A percentile compares a stretch with the other conserved stretches of the same genome.
These are phyloP conservation scores for Drosophila colorata DNA, from an alignment of 2,888 invertebrate species.

Conservation along the genomic window DNA sequence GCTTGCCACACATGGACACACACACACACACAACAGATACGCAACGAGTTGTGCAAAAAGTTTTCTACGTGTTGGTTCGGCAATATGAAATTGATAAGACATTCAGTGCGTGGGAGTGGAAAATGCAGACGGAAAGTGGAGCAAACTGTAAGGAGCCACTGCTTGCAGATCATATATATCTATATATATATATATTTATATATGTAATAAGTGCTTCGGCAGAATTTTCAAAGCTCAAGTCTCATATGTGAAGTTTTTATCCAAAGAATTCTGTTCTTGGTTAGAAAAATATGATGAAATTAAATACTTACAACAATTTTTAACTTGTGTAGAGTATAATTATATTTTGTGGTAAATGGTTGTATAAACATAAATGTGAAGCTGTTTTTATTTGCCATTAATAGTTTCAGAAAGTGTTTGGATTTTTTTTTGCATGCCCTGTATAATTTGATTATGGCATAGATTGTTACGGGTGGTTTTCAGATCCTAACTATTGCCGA, in stretches of 20 bases:
- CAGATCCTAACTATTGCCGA: constrained; percentile 5
- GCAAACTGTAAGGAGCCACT: constrained; percentile 4
- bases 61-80: constrained; percentile 70
- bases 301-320: neutral
- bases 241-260: neutral
- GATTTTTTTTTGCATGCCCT: neutral
- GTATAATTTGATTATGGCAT: neutral
- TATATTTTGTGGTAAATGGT: too few relatives aligned
- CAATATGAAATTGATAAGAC: constrained; percentile 75
- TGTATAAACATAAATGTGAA: too few relatives aligned
- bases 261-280: neutral
- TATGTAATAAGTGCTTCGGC: constrained; percentile 8
- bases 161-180: constrained; percentile 2
- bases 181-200: neutral
- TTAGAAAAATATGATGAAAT: neutral
- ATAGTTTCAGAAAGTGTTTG: too few relatives aligned
- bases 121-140: constrained; percentile 30
- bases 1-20: constrained; percentile 30
- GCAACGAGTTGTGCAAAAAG: constrained; percentile 62
- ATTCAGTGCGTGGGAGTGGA: constrained; percentile 19
- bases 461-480: constrained; percentile 4
- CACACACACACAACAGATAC: constrained; percentile 35
- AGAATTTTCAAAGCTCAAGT: constrained; percentile 7
- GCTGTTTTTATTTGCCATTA: too few relatives aligned
- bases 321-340: neutral